Base-by-base conservation (phyloP, 2,797 vertebrate species). In the Liasis olivaceus region DNA sequence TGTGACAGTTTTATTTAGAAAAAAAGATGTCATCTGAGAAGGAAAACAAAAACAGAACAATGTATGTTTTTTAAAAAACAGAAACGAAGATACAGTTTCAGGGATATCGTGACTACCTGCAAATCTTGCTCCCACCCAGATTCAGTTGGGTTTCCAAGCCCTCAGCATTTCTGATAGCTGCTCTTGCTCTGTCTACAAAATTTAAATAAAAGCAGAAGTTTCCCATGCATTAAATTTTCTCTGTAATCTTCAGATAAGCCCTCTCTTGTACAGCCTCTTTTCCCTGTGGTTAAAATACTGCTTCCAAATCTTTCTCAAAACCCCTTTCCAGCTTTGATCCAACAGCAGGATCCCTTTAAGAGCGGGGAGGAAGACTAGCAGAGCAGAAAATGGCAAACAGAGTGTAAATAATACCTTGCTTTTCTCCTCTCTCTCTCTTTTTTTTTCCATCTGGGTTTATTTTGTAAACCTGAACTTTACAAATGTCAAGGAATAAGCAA, bases 381-480 rank as follows among this genome's bases (percentile, higher is more conserved):
- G 2, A 81, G 72, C 72, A 81, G 36, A 81, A 81, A 47, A 47
- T 81, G 72, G 72, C 72, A 81, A 81, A 0, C 0, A 56, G 89
- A 28, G 47, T 0, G 36, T 92, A 93, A 96, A 95, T 95, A 92
- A 94, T 0, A 17, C 47, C 93, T 93, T 28, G 86, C 77, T 47
- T 93, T 89, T 94, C 51, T 1, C 2, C 31, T 66, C 91, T 93
- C 92, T 93, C 92, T 6, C 5, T 17, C 3, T 0, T 89, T 42
- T 77, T 20, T 77, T 42, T 59, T 0, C 89, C 31, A 90, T 15
- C 1, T 92, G 14, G 84, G 92, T 95, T 97, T 97, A 47, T 97
- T 97, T 97, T 95, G 97, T 96, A 97, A 97, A 97, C 77, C 92
- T 97, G 97, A 98, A 97, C 97, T 98, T 98, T 97, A 90, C 95